Evolutionary conservation across 2,113 vertebrate species (phyloP), one percentile per base, ranked within the genome.

Genomic region (Trichomycterus rosablanca): DNA sequence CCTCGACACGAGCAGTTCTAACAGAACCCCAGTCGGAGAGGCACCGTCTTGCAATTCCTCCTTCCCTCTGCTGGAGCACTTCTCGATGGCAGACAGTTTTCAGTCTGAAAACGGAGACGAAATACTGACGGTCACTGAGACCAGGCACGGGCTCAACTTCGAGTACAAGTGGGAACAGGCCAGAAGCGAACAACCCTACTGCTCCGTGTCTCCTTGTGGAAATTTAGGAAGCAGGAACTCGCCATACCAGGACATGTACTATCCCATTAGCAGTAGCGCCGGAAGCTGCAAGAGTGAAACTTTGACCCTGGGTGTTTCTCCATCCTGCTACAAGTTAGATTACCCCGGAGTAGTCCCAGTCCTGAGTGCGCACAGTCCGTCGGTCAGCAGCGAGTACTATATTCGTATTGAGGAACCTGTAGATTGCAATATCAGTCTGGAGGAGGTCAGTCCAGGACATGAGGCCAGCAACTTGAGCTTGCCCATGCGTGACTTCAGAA

Each of bases 91-190:
- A 1, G 93, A 95, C 11, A 86, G 93, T 51, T 94, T 92, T 78
- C 93, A 92, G 56, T 87, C 86, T 0, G 92, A 97, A 1, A 81
- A 78, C 0, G 90, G 90, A 0, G 96, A 97, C 0, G 96, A 97
- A 52, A 88, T 98, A 53, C 86, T 98, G 65, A 98, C 94, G 0
- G 94, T 99, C 63, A 98, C 94, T 0, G 93, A 97, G 81, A 97
- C 93, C 1, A 96, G 92, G 79, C 91, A 88, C 0, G 96, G 96
- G 60, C 93, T 99, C 59, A 95, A 94, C 73, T 97, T 99, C 4
- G 96, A 98, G 77, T 99, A 93, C 79, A 94, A 95, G 72, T 99
- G 96, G 96, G 94, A 97, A 66, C 89, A 88, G 23, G 88, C 87
- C 24, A 74, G 84, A 53, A 80, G 89, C 0, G 92, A 93, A 52